Evolutionary conservation across 2,113 vertebrate species (phyloP).

Genomic region (Bothrops jararaca): DNA sequence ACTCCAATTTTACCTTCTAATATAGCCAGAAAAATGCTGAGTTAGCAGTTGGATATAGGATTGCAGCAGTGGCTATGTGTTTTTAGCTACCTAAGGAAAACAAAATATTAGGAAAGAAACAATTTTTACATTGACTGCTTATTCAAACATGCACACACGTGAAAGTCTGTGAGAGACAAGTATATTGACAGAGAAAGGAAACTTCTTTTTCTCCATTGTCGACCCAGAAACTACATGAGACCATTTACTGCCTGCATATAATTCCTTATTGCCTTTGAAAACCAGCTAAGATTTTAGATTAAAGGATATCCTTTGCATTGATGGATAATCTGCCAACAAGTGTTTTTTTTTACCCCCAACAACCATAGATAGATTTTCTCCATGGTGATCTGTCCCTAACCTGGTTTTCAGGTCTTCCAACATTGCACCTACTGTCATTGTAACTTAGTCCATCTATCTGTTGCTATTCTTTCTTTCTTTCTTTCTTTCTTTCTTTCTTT

Average conservation of each 20-base stretch:
- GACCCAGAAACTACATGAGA: not conserved
- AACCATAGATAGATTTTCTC: not conserved
- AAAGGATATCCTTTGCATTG: not conserved
- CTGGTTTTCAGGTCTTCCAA: not conserved
- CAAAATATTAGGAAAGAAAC: not conserved
- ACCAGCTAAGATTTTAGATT: not conserved
- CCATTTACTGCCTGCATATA: not conserved
- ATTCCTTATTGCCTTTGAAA: not conserved
- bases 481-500: too few relatives aligned
- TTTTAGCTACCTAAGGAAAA: not conserved
- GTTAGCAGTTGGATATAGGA: not conserved
- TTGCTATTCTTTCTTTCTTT: not conserved
- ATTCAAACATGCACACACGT: not conserved
- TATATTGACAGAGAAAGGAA: not conserved
- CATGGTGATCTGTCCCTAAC: not conserved
- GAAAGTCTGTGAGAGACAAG: not conserved
- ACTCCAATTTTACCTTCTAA: not conserved
- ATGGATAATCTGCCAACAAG: not conserved
- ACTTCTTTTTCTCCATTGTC: not conserved
- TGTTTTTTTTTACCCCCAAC: not conserved
- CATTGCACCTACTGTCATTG: not conserved
- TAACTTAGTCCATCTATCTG: not conserved
- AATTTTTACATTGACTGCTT: not conserved
- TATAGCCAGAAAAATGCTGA: not conserved
- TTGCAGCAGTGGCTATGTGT: not conserved